Evolutionary conservation across 1,140 invertebrate species (phyloP), one percentile per base, ranked within the genome.

Genomic region (Bemisia tabaci): DNA sequence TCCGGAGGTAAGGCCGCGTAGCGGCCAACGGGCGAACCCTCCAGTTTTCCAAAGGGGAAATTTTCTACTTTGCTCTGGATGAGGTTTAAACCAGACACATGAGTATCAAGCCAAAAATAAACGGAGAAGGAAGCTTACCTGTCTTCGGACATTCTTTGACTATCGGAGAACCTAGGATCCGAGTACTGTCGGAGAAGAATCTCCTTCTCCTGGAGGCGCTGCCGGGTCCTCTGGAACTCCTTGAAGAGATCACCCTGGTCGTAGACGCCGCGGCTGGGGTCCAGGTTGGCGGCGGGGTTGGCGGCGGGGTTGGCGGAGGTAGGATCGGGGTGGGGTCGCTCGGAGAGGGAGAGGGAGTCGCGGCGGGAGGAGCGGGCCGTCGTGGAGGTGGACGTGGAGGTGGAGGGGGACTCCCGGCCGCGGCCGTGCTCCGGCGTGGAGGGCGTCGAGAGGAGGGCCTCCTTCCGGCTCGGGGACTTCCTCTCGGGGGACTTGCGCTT

Each of bases 201-300:
- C 33, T 48, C 33, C 17, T 48, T 48, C 69, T 81, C 85, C 74
- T 83, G 80, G 64, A 85, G 74, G 69, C 80, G 80, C 70, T 87
- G 85, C 71, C 87, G 87, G 70, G 87, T 84, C 62, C 84, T 85
- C 70, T 88, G 86, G 72, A 85, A 88, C 72, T 89, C 87, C 68
- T 86, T 87, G 25, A 88, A 78, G 23, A 89, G 72, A 72, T 88
- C 86, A 22, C 86, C 82, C 70, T 70, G 68, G 63, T 73, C 73
- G 58, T 69, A 73, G 65, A 70, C 70, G 33, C 33, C 33, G 5
- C 33, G 33, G 17, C 17, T 48, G 5, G 33, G 33, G 33, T 48
- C 33, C 5, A 48, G 5, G 17, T 48, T 48, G 33, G 33, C 17
- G 33, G 33, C 33, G 17, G 25, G 65, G n/a, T n/a, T n/a, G n/a